phyloP scores from a whole-genome alignment of 2,113 vertebrate genomes.

The Picathartes gymnocephalus region DNA sequence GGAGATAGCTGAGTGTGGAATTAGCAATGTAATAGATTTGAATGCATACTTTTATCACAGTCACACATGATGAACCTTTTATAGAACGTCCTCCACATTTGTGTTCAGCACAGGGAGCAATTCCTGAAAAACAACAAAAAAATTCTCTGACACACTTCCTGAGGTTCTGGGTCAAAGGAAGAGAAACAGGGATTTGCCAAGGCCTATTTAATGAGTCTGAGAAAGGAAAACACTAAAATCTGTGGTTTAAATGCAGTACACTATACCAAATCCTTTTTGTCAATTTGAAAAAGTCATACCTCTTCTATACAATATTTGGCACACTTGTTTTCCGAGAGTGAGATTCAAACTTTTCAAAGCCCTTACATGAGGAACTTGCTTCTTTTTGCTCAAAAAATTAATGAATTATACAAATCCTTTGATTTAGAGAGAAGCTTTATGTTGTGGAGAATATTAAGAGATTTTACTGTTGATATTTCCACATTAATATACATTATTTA shows the following conservation, averaged over 20 bases:
- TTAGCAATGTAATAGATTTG: background rate
- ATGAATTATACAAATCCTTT: slow-evolving; percentile 40
- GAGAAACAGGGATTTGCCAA: background rate
- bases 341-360: slow-evolving; percentile 54
- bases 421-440: slow-evolving; percentile 53
- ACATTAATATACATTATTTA: slow-evolving; percentile 64
- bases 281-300: background rate
- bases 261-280: background rate
- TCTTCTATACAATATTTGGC: background rate
- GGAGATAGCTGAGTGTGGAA: background rate
- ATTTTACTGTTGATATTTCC: slow-evolving; percentile 67
- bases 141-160: background rate
- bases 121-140: background rate
- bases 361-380: slow-evolving; percentile 2
- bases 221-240: background rate
- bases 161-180: background rate
- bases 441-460: slow-evolving; percentile 53
- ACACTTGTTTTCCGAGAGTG: slow-evolving; percentile 21
- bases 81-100: background rate
- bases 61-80: background rate
- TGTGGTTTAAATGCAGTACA: background rate
- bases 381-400: slow-evolving; percentile 37
- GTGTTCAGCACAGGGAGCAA: background rate
- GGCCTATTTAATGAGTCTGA: background rate
- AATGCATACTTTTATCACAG: background rate